A percentile compares a stretch with the other conserved stretches of the same genome.
Conservation (phyloP, 2,888 invertebrate genomes). For the Lampropteryx suffumata region DNA sequence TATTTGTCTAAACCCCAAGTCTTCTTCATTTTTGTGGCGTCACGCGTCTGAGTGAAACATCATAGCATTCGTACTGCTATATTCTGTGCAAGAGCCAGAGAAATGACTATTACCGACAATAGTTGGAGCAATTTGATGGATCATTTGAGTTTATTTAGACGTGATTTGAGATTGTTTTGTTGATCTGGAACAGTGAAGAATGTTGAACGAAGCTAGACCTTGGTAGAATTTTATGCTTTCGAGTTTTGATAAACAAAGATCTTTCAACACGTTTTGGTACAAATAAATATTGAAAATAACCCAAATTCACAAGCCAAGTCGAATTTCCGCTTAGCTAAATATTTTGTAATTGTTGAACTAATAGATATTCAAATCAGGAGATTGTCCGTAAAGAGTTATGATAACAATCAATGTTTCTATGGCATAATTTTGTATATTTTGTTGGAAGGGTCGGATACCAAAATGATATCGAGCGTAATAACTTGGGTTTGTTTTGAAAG, state of each 20-base stretch:
- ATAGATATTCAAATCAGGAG: conserved; percentile 74
- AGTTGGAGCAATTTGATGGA: conserved; percentile 38
- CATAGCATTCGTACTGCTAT: neutral
- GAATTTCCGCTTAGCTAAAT: too few relatives aligned
- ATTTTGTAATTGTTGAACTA: conserved; percentile 68
- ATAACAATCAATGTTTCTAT: conserved; percentile 53
- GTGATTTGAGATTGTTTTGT: conserved; percentile 29
- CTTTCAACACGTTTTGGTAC: too few relatives aligned
- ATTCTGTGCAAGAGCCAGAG: conserved; percentile 41
- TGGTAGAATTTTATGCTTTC: neutral
- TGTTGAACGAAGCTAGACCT: conserved; percentile 11
- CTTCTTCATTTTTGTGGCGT: too few relatives aligned
- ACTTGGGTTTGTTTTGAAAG: conserved; percentile 21
- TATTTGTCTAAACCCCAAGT: too few relatives aligned
- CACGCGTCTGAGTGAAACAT: conserved; percentile 4
- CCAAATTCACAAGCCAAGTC: too few relatives aligned
- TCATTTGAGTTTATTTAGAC: conserved; percentile 36
- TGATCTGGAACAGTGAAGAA: conserved; percentile 31
- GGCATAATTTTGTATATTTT: conserved; percentile 70
- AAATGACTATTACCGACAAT: conserved; percentile 51
- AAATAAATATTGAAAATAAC: too few relatives aligned
- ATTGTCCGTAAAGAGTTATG: conserved; percentile 58
- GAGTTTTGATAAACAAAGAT: too few relatives aligned
- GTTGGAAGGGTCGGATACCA: conserved; percentile 38
- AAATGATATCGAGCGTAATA: conserved; percentile 34